Base-by-base conservation (phyloP, 2,797 vertebrate genomes). In the Pogoniulus pusillus region DNA sequence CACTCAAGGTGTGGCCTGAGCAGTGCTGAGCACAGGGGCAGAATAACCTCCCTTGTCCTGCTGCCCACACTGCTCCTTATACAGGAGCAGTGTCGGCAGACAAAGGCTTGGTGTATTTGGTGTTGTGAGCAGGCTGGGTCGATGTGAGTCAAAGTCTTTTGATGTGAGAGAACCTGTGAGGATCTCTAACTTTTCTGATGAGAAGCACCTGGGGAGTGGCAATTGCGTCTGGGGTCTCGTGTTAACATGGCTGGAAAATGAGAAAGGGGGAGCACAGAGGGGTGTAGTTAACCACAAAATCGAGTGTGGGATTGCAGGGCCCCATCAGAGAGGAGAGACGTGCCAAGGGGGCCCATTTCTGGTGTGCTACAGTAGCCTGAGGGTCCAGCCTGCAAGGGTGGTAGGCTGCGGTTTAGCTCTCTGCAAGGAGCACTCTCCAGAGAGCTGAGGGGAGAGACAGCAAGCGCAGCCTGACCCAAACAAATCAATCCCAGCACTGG, bases 351-450 rank as follows among this genome's bases (percentile, higher is more conserved):
- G 1, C 14, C 8, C 4, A 1, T 41, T 73, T 66, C 19, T 45
- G 68, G 12, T 43, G 34, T 5, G 5, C 34, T 43, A 4, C 34
- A 23, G 6, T 0, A 34, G 8, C 55, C 60, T 58, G 2, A 0
- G 12, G 14, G 27, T 54, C 29, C n/a, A 26, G 16, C 9, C 62
- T 5, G 1, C 70, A 70, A 82, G 29, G 4, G 20, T 35, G 16
- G 1, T 14, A 77, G 51, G 26, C 15, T 69, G 34, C 29, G 26
- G 47, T 8, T 74, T 27, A 30, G 35, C 30, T 53, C 0, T 1
- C 59, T 80, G 83, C 18, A 9, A 58, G 34, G 60, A 29, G 22
- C 5, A 2, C n/a, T 84, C 23, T 27, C 9, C 16, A 39, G 70
- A 24, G 58, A 76, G 57, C 32, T n/a, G 17, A 57, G 27, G 45